These are phyloP conservation scores for Paramormyrops hopkinsi DNA, from an alignment of 2,797 vertebrate genomes.

Conservation along the genomic window DNA sequence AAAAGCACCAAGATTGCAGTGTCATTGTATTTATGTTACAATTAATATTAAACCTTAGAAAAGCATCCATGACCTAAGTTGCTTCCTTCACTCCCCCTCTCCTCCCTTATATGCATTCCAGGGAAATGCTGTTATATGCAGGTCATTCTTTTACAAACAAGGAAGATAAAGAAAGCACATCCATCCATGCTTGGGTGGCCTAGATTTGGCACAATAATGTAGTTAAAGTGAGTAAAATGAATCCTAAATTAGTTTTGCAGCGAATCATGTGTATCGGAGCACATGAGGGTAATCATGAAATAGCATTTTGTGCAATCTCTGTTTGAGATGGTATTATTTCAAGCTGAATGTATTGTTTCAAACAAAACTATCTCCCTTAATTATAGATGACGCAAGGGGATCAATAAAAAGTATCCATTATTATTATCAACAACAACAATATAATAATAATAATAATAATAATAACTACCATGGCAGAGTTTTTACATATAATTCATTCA, in stretches of 20 bases:
- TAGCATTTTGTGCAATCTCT: not conserved
- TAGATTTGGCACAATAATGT: not conserved
- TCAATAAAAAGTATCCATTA: not conserved
- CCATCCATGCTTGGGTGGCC: not conserved
- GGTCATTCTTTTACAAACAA: not conserved
- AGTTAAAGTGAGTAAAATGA: not conserved
- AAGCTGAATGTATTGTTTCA: not conserved
- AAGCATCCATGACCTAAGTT: not conserved
- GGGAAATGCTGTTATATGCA: not conserved
- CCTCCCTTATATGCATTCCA: not conserved
- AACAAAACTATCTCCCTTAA: not conserved
- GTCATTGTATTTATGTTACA: not conserved
- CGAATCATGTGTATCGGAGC: not conserved
- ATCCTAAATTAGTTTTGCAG: not conserved
- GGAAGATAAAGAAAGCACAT: not conserved
- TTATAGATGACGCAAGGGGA: not conserved
- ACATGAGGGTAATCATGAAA: not conserved
- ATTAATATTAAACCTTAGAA: not conserved
- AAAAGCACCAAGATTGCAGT: not conserved
- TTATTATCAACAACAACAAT: not conserved
- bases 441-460: not conserved
- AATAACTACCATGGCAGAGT: not conserved
- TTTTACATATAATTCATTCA: not conserved
- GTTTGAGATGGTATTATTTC: not conserved
- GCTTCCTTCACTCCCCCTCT: not conserved